These are phyloP conservation scores for Triops longicaudatus DNA, from an alignment of 1,140 invertebrate genomes.

Conservation along the genomic window DNA sequence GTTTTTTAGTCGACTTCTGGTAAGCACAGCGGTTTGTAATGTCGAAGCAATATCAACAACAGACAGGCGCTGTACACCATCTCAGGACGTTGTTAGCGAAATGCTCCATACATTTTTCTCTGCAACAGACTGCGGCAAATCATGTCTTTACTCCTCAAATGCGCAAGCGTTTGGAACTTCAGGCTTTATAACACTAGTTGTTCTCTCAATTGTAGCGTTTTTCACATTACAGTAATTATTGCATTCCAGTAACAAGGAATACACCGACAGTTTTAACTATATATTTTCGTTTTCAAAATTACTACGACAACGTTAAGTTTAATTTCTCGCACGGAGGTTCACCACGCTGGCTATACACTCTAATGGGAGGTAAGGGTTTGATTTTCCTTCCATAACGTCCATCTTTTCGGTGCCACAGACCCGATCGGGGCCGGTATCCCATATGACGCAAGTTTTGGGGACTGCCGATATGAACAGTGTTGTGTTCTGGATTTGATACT, in stretches of 20 bases:
- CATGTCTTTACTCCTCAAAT: background rate
- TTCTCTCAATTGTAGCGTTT: background rate
- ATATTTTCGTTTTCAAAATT: background rate
- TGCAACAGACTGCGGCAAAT: constrained; percentile 23
- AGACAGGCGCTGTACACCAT: constrained; percentile 18
- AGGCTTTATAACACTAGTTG: background rate
- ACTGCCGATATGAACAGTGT: constrained; percentile 66
- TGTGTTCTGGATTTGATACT: constrained; percentile 71
- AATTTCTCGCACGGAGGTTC: background rate
- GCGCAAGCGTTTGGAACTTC: background rate
- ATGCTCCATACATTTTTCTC: constrained; percentile 27
- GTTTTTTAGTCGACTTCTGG: constrained; percentile 24
- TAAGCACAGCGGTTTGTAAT: constrained; percentile 24
- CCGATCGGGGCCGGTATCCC: constrained; percentile 79
- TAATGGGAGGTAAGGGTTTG: constrained; percentile 20
- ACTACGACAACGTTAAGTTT: background rate
- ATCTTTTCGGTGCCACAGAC: constrained; percentile 85
- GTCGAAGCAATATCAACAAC: constrained; percentile 23
- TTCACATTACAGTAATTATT: background rate
- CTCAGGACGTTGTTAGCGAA: constrained; percentile 21
- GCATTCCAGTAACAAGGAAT: background rate
- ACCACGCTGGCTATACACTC: background rate
- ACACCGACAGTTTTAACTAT: background rate
- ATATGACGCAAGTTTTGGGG: constrained; percentile 70
- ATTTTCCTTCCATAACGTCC: constrained; percentile 85